Percentiles rank a stretch among this genome's conserved stretches.
phyloP scores from a whole-genome alignment of 23 tunicate species.

The Oikopleura vanhoeffeni region DNA sequence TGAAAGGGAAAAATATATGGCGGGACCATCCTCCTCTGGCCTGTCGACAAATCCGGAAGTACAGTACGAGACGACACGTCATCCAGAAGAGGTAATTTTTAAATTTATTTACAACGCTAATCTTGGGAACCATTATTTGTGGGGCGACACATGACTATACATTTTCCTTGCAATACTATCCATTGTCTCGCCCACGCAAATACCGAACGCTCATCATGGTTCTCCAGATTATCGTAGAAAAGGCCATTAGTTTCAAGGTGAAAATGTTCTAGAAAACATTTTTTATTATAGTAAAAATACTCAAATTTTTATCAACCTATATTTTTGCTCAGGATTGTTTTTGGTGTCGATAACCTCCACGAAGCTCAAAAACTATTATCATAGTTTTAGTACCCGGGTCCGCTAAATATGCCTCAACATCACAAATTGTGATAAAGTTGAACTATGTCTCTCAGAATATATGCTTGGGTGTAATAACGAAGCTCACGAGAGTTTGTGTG shows the following conservation, averaged over 20 bases:
- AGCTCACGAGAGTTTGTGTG: no score
- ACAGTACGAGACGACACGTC: not conserved
- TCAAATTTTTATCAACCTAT: no score
- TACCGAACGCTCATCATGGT: not conserved
- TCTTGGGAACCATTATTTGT: not conserved
- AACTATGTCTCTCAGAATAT: no score
- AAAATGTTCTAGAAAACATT: not conserved
- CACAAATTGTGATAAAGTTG: no score
- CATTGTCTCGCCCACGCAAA: not conserved
- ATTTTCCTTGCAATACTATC: no score
- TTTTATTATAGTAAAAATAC: no score
- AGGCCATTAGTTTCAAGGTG: not conserved
- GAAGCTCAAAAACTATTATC: no score
- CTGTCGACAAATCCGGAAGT: not conserved
- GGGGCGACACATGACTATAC: not conserved
- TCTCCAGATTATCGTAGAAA: not conserved
- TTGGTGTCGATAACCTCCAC: no score
- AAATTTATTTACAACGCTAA: not conserved
- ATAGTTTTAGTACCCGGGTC: no score
- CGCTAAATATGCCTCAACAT: no score
- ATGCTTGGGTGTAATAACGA: no score
- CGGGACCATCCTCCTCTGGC: not conserved
- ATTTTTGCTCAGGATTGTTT: no score
- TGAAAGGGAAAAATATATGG: not conserved
- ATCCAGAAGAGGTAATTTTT: conserved; percentile 6